These are phyloP conservation scores for Petrocephalus zakoni DNA, from an alignment of 2,113 vertebrate species.

Conservation along the genomic window DNA sequence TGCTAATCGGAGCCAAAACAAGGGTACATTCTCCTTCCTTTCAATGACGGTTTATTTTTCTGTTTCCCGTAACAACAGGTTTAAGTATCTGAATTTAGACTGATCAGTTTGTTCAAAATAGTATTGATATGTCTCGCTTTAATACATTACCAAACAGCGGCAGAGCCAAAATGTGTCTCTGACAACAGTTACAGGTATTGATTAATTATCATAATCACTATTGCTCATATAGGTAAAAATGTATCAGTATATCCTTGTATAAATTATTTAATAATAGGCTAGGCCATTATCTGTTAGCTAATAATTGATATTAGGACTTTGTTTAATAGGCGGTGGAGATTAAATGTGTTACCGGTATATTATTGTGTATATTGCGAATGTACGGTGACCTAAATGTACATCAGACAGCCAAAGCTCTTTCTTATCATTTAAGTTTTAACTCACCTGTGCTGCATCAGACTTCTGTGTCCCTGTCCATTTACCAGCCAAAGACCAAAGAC, in stretches of 20 bases:
- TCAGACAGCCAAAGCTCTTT: background rate
- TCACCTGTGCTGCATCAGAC: background rate
- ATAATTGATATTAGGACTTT: background rate
- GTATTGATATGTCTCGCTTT: background rate
- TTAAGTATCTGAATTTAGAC: background rate
- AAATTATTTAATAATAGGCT: background rate
- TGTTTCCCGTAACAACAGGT: background rate
- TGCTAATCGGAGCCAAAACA: background rate
- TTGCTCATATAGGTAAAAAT: background rate
- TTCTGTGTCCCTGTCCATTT: background rate
- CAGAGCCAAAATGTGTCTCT: background rate
- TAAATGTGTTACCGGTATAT: background rate
- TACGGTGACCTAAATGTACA: background rate
- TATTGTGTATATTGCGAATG: background rate
- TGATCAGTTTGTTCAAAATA: background rate
- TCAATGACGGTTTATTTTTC: background rate
- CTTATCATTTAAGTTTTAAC: background rate
- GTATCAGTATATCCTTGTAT: background rate
- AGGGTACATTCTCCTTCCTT: background rate
- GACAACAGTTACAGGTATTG: background rate
- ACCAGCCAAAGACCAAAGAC: background rate
- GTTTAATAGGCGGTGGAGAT: background rate
- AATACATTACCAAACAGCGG: background rate
- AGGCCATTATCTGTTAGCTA: background rate
- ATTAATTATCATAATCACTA: background rate